Conservation (phyloP, 2,888 invertebrate genomes). For the Anorthoa munda region DNA sequence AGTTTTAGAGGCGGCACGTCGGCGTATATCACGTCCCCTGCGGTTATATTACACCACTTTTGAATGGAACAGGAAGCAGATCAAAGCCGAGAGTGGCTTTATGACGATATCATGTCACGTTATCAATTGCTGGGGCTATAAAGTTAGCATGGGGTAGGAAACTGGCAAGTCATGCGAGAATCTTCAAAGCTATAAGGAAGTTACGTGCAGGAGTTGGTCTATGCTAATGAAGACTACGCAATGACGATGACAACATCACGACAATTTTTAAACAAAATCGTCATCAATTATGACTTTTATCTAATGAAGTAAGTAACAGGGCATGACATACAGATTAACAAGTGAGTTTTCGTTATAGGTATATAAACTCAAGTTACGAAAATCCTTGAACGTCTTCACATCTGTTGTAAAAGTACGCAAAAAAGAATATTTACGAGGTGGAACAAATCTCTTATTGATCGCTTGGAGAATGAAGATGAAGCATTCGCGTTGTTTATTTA, state of each 20-base stretch:
- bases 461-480: neutral
- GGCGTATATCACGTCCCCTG: slow-evolving; percentile 48
- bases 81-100: slow-evolving; percentile 47
- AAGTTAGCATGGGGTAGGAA: slow-evolving; percentile 9
- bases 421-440: slow-evolving; percentile 1
- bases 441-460: slow-evolving; percentile 12
- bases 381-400: neutral
- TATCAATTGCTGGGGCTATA: slow-evolving; percentile 26
- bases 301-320: neutral
- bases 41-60: slow-evolving; percentile 53
- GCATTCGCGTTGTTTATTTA: slow-evolving; percentile 18
- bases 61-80: slow-evolving; percentile 50
- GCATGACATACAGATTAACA: neutral
- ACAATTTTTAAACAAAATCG: neutral
- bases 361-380: neutral
- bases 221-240: neutral
- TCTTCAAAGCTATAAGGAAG: neutral
- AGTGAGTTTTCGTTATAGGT: neutral
- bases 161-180: neutral
- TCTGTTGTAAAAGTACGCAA: neutral
- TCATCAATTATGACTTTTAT: neutral
- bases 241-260: neutral
- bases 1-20: slow-evolving; percentile 56
- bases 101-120: slow-evolving; percentile 14
- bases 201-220: neutral